Base-by-base conservation (phyloP, 2,113 vertebrate genomes). In the Gobius niger region DNA sequence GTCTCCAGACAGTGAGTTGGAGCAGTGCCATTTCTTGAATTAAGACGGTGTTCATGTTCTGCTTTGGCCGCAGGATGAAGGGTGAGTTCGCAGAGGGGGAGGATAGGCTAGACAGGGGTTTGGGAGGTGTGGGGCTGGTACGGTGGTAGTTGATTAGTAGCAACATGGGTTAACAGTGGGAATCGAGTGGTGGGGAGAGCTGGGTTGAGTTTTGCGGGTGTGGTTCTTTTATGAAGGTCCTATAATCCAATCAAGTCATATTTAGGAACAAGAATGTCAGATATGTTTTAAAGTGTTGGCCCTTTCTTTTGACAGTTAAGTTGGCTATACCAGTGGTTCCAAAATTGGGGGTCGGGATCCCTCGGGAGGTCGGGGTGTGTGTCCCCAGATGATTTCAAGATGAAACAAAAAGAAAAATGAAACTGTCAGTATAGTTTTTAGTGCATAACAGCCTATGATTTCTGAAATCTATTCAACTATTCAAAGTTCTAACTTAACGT, bases 21-120 rank as follows among this genome's bases (percentile, higher is more conserved):
- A 77, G 44, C 65, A 5, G 41, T 80, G 82, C 82, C 83, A 78
- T 73, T 64, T 80, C 74, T 82, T 81, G 66, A 86, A 84, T 86
- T 87, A 82, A 84, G 78, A 82, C 1, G 6, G 61, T 81, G 80
- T 86, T 84, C 84, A 82, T 87, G 73, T 77, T 89, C 66, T 54
- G 72, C 62, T 64, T 15, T 69, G 54, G 60, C 73, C 60, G 65
- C 47, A 54, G 65, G 68, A 42, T 64, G 46, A 62, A 44, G 50
- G 59, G 34, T 56, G 68, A 52, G 49, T 47, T 70, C 0, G 44
- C n/a, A 12, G 6, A 6, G 15, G 47, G 46, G 7, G 16, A 12
- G 19, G 52, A 53, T 12, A 9, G n/a, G 10, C 40, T n/a, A 60
- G 19, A 41, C 19, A 41, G 44, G 4, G 34, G 10, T 14, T 10